Conservation (phyloP, 2,888 invertebrate genomes). For the Petrophora chlorosata region DNA sequence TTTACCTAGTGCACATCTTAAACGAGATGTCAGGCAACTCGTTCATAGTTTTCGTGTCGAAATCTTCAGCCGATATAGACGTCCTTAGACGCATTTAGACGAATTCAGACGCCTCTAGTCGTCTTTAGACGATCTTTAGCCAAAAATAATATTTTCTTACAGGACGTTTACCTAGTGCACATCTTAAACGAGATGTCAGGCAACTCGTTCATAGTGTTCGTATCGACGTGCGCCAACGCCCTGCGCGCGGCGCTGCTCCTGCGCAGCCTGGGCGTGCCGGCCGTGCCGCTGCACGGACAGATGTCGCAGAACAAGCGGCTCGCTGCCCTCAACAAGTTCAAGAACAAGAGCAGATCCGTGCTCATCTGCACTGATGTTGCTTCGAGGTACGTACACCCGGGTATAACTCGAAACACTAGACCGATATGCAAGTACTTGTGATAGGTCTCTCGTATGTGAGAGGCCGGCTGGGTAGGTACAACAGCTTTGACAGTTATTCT, state of each 20-base stretch:
- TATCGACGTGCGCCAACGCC: constrained; percentile 96
- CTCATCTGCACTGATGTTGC: constrained; percentile 99
- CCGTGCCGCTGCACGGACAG: constrained; percentile 99
- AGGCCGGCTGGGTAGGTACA: no score
- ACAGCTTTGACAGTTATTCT: no score
- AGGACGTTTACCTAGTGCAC: constrained; percentile 98
- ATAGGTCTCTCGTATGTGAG: no score
- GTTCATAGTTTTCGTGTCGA: no score
- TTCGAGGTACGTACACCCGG: constrained; percentile 88
- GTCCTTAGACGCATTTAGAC: no score
- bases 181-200: constrained; percentile 97
- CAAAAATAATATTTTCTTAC: constrained; percentile 13
- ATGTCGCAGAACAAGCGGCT: constrained; percentile 99
- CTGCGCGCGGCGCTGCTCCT: constrained; percentile 94
- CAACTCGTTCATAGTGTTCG: constrained; percentile 98
- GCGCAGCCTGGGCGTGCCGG: constrained; percentile 94
- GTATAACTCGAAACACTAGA: no score
- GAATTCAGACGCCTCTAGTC: no score
- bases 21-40: no score
- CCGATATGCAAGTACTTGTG: no score
- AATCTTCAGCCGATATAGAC: no score
- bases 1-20: no score
- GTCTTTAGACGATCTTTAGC: no score
- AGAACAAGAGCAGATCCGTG: constrained; percentile 95
- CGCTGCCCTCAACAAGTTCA: constrained; percentile 98